Percentiles rank a stretch among this genome's conserved stretches.
Conservation (phyloP, 2,888 invertebrate species). For the Acanthococcus lagerstroemiae region DNA sequence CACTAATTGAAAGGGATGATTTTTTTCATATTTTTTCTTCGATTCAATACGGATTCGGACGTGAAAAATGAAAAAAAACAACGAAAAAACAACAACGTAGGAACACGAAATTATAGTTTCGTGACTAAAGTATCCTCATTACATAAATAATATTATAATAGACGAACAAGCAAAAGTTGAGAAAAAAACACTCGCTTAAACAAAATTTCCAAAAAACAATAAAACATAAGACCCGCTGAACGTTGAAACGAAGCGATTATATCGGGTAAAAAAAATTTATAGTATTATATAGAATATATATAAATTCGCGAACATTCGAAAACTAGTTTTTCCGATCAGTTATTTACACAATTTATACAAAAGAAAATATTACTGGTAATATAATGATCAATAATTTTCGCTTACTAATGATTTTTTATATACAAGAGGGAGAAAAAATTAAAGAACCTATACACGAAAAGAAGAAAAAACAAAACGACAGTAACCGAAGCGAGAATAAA, state of each 20-base stretch:
- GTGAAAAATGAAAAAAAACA: not conserved
- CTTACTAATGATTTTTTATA: conserved; percentile 19
- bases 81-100: conserved; percentile 2
- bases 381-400: conserved; percentile 11
- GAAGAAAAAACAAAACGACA: conserved; percentile 8
- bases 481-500: not conserved
- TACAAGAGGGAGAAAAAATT: not conserved
- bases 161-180: conserved; percentile 12
- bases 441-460: not conserved
- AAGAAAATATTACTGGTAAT: conserved; percentile 16
- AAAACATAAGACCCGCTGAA: conserved; percentile 7
- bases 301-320: conserved; percentile 12
- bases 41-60: too few relatives aligned
- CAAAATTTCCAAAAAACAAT: conserved; percentile 4
- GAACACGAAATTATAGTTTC: conserved; percentile 3
- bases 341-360: conserved; percentile 21
- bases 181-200: not conserved
- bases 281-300: not conserved
- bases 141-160: too few relatives aligned
- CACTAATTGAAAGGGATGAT: too few relatives aligned
- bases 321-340: conserved; percentile 12
- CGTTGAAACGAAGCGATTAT: conserved; percentile 9
- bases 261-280: conserved; percentile 7
- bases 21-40: too few relatives aligned
- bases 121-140: too few relatives aligned